Conservation (phyloP, 1,140 invertebrate species). For the Drosophila arawakana region DNA sequence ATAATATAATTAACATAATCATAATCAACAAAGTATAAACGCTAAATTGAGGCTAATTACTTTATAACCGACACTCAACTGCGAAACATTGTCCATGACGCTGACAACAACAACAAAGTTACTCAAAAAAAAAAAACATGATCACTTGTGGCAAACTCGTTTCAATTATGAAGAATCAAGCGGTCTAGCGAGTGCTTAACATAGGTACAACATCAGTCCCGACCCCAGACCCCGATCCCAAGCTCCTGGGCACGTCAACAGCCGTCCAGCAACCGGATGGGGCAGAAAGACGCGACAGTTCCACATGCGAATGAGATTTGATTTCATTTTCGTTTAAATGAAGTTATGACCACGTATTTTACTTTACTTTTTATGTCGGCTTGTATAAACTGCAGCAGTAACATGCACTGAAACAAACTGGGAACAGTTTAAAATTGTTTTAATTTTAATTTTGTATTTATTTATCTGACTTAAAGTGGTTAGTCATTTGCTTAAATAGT, state of each 20-base stretch:
- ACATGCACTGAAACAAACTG: conserved; percentile 41
- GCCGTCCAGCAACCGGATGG: conserved; percentile 44
- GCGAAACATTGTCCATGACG: conserved; percentile 65
- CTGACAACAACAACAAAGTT: conserved; percentile 49
- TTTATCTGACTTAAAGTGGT: too few relatives aligned
- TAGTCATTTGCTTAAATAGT: too few relatives aligned
- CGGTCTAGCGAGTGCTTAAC: conserved; percentile 40
- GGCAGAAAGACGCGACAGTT: conserved; percentile 58
- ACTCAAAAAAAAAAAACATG: conserved; percentile 52
- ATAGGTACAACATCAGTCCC: conserved; percentile 34
- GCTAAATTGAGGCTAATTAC: conserved; percentile 83
- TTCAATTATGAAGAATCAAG: conserved; percentile 75
- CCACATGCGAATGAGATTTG: conserved; percentile 67
- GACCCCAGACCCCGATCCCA: conserved; percentile 5
- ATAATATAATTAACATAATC: conserved; percentile 83
- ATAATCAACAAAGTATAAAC: conserved; percentile 83
- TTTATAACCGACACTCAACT: conserved; percentile 83
- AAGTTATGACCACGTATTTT: conserved; percentile 71
- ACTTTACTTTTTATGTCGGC: conserved; percentile 23
- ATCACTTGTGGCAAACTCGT: conserved; percentile 81
- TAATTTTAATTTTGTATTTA: too few relatives aligned
- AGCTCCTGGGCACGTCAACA: neutral
- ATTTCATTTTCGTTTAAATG: conserved; percentile 75
- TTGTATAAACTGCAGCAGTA: conserved; percentile 47
- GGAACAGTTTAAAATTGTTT: too few relatives aligned